Percentiles rank a stretch among this genome's conserved stretches.
phyloP scores from a whole-genome alignment of 2,797 vertebrate genomes.

The Nannoperca obscura region DNA sequence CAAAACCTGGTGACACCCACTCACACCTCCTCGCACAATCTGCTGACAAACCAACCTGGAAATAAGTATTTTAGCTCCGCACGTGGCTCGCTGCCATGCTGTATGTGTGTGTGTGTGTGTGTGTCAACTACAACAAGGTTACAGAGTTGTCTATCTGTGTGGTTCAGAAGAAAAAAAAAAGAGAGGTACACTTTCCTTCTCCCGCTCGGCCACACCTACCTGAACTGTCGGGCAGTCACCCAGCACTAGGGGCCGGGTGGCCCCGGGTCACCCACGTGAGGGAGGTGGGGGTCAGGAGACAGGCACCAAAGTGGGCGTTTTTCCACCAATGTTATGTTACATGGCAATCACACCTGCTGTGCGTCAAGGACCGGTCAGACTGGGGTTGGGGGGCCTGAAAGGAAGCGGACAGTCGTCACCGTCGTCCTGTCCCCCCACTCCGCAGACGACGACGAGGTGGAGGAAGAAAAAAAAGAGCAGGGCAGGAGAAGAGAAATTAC shows the following conservation, averaged over 20 bases:
- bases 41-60: constrained; percentile 61
- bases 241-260: constrained; percentile 78
- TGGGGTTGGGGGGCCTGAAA: constrained; percentile 50
- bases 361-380: constrained; percentile 70
- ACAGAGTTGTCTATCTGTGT: constrained; percentile 32
- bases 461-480: constrained; percentile 38
- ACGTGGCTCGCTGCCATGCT: constrained; percentile 69
- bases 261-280: constrained; percentile 87
- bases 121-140: constrained; percentile 57
- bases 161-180: neutral
- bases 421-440: constrained; percentile 54
- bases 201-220: constrained; percentile 86
- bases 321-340: constrained; percentile 80
- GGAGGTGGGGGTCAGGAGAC: constrained; percentile 81
- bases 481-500: constrained; percentile 55
- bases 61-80: constrained; percentile 61
- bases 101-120: constrained; percentile 36
- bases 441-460: constrained; percentile 59
- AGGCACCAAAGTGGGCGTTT: constrained; percentile 80
- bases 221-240: constrained; percentile 79
- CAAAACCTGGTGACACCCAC: constrained; percentile 56
- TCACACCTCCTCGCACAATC: constrained; percentile 49
- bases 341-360: constrained; percentile 86
- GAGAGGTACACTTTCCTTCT: constrained; percentile 37
- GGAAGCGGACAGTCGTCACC: constrained; percentile 66